A percentile compares a stretch with the other conserved stretches of the same genome.
Conservation (phyloP, 1,140 invertebrate genomes). For the Tenebrio molitor region DNA sequence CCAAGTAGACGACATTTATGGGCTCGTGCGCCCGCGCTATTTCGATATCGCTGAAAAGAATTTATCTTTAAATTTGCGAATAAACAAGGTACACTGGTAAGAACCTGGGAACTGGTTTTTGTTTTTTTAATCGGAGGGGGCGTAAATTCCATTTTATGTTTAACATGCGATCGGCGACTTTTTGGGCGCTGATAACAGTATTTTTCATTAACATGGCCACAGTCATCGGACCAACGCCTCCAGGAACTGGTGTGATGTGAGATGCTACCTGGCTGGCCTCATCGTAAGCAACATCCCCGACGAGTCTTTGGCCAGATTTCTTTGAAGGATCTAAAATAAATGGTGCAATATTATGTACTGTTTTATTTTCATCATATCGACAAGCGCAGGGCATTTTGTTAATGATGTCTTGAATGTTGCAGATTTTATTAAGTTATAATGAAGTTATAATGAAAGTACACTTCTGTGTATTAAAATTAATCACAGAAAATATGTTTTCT, state of each 20-base stretch:
- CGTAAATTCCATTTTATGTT: constrained; percentile 76
- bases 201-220: constrained; percentile 98
- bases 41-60: constrained; percentile 82
- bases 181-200: constrained; percentile 87
- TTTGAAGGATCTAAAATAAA: constrained; percentile 82
- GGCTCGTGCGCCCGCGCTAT: constrained; percentile 91
- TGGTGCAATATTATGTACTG: too few species aligned
- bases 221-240: constrained; percentile 98
- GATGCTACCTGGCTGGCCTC: constrained; percentile 85
- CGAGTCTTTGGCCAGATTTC: constrained; percentile 85
- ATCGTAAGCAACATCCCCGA: constrained; percentile 95
- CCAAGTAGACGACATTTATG: constrained; percentile 85
- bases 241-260: constrained; percentile 97
- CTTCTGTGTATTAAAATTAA: too few species aligned
- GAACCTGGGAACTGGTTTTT: constrained; percentile 81
- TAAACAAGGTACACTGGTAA: background rate
- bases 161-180: constrained; percentile 71
- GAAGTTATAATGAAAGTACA: too few species aligned
- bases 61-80: constrained; percentile 18
- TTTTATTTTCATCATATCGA: too few species aligned
- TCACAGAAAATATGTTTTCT: too few species aligned
- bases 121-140: constrained; percentile 72
- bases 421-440: too few species aligned
- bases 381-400: too few species aligned
- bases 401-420: too few species aligned